A percentile compares a stretch with the other conserved stretches of the same genome.
These are phyloP conservation scores for Dysmachus trigonus DNA, from an alignment of 2,888 invertebrate genomes.

Conservation along the genomic window DNA sequence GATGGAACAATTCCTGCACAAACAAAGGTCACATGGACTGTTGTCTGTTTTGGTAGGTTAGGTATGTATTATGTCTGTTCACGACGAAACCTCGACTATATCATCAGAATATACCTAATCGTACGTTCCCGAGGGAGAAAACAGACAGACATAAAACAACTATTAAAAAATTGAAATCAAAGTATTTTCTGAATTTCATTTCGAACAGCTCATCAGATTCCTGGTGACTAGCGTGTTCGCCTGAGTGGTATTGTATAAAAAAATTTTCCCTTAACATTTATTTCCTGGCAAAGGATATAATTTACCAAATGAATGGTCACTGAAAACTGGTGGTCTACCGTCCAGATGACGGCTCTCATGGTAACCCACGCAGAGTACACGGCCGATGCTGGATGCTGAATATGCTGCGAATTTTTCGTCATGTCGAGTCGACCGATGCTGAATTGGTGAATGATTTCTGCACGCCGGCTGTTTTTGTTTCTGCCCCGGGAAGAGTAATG, in stretches of 20 bases:
- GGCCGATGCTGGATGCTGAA: neutral
- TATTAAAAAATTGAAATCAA: constrained; percentile 25
- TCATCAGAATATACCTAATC: constrained; percentile 1
- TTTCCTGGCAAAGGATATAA: constrained; percentile 30
- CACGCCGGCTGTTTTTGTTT: neutral
- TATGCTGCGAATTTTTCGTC: neutral
- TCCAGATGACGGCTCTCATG: constrained; percentile 38
- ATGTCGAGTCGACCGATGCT: neutral
- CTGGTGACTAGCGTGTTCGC: neutral
- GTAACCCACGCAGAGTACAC: neutral
- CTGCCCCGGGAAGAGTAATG: neutral
- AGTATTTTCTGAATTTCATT: constrained; percentile 32
- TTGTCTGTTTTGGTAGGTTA: neutral
- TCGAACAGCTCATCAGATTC: neutral
- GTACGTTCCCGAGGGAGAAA: neutral
- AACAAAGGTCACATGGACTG: neutral
- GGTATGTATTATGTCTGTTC: too few species aligned
- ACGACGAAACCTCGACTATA: neutral
- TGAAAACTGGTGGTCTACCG: neutral
- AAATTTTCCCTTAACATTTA: constrained; percentile 26
- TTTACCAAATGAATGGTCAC: constrained; percentile 23
- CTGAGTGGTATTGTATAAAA: neutral
- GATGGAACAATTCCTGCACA: neutral
- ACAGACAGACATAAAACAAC: neutral
- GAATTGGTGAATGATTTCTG: neutral